Evolutionary conservation across 2,888 invertebrate species (phyloP).

Genomic region (Ptilodon capucinus): DNA sequence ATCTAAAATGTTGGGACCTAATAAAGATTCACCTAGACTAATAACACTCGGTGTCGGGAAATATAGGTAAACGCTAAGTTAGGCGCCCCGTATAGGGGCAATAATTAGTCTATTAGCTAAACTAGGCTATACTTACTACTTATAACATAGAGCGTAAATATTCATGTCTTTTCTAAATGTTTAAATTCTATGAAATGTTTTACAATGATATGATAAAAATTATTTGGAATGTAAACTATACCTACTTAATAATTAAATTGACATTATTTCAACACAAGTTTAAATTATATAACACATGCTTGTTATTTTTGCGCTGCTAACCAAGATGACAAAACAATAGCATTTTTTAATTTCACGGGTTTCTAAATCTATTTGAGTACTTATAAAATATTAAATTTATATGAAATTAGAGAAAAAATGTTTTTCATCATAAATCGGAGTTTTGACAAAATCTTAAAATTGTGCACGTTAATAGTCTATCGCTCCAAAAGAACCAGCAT

Average conservation of each 20-base stretch:
- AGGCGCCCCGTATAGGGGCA: conserved; percentile 58
- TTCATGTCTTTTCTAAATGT: conserved; percentile 67
- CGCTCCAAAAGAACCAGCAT: conserved; percentile 1
- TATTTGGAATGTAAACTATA: conserved; percentile 53
- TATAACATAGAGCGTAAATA: conserved; percentile 65
- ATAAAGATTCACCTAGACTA: no score
- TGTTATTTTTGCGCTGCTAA: no score
- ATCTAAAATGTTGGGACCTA: no score
- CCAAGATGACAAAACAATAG: no score
- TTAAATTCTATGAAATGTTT: conserved; percentile 77
- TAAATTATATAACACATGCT: conserved; percentile 37
- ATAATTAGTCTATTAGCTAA: conserved; percentile 57
- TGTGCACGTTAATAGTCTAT: background rate
- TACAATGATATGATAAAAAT: conserved; percentile 75
- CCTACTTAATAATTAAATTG: conserved; percentile 34
- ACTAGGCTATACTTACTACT: conserved; percentile 48
- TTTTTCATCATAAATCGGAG: conserved; percentile 13
- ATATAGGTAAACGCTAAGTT: conserved; percentile 20
- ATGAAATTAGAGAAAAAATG: background rate
- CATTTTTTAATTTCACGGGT: no score
- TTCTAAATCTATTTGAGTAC: no score
- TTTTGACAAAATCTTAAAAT: background rate
- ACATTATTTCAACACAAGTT: conserved; percentile 32
- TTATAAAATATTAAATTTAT: background rate
- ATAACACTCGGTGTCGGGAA: no score